Evolutionary conservation across 1,140 invertebrate genomes (phyloP), one percentile per base, ranked within the genome.

Genomic region (Zaprionus nigranus): DNA sequence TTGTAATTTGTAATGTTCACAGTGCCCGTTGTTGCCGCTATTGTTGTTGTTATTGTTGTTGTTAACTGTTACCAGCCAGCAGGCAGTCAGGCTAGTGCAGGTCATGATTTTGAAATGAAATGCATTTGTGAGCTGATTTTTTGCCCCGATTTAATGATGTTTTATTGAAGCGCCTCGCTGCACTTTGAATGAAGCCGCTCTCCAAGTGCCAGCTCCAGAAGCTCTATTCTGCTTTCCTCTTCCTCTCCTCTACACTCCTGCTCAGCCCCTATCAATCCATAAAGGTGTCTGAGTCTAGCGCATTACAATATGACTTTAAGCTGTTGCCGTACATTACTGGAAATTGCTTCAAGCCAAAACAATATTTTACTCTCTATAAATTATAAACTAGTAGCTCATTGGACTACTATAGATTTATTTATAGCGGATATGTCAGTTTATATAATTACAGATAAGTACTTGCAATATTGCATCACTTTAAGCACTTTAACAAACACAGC

Each of bases 101-200:
- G 67, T 72, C 84, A 87, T 88, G 83, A 83, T 83, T 83, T 80
- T 82, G 66, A 78, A 83, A 75, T 88, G 84, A 87, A 87, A 87
- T 88, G 83, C 83, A 88, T 81, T 87, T 83, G 72, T 75, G 57
- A 84, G 76, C 70, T 84, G 53, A 46, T 46, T 49, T 66, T 72
- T 84, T 72, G 84, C 85, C 34, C 64, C 81, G 84, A 87, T 90
- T 87, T 90, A 87, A 87, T 87, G 81, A 88, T 88, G 85, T 84
- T 79, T 82, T 68, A 83, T 79, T 63, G 71, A 54, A 74, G 61
- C 53, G 38, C 51, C 61, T 58, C 56, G 54, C 38, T 67, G 64
- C 58, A 73, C 79, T 71, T 46, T 69, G 22, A 75, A 69, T 62
- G 66, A 38, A 51, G 66, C 51, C 53, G 30, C 51, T 38, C 72